Conservation (phyloP, 2,888 invertebrate genomes). For the Drosophila meridiana region DNA sequence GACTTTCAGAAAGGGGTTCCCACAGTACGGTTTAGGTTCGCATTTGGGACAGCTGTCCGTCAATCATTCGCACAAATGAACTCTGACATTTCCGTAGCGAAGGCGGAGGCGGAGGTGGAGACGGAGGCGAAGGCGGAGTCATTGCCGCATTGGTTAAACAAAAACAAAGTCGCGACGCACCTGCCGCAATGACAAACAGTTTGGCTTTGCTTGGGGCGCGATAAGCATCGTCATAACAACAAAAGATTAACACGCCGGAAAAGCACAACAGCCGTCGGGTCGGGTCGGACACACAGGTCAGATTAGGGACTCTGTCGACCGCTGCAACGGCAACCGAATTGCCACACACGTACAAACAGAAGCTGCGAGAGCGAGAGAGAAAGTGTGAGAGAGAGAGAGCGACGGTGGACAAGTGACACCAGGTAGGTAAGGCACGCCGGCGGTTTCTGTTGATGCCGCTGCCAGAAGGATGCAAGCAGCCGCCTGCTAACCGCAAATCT, state of each 20-base stretch:
- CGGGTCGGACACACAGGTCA: slow-evolving; percentile 29
- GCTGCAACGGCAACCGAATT: slow-evolving; percentile 14
- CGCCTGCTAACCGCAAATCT: slow-evolving; percentile 22
- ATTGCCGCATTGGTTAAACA: slow-evolving; percentile 14
- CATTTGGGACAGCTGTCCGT: slow-evolving; percentile 49
- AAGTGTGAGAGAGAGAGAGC: neutral
- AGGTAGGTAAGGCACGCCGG: slow-evolving; percentile 36
- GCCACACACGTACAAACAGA: slow-evolving; percentile 45
- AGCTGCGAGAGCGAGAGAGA: neutral
- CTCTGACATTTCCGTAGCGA: slow-evolving; percentile 56
- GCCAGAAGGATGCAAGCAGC: slow-evolving; percentile 45
- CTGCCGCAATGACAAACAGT: slow-evolving; percentile 59
- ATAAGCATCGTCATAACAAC: slow-evolving; percentile 66
- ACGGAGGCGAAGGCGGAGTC: neutral
- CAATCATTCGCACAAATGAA: slow-evolving; percentile 68
- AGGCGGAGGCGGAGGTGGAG: neutral
- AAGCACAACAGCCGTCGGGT: slow-evolving; percentile 15
- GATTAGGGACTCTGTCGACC: slow-evolving; percentile 17
- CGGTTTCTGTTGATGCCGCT: slow-evolving; percentile 37
- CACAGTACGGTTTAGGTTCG: slow-evolving; percentile 29
- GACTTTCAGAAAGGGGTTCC: slow-evolving; percentile 59
- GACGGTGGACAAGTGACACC: slow-evolving; percentile 8
- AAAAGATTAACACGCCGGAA: slow-evolving; percentile 66
- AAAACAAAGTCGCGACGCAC: slow-evolving; percentile 43
- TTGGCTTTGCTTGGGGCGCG: slow-evolving; percentile 38